Conservation (phyloP, 2,797 vertebrate species). For the Ctenopoma kingsleyae region DNA sequence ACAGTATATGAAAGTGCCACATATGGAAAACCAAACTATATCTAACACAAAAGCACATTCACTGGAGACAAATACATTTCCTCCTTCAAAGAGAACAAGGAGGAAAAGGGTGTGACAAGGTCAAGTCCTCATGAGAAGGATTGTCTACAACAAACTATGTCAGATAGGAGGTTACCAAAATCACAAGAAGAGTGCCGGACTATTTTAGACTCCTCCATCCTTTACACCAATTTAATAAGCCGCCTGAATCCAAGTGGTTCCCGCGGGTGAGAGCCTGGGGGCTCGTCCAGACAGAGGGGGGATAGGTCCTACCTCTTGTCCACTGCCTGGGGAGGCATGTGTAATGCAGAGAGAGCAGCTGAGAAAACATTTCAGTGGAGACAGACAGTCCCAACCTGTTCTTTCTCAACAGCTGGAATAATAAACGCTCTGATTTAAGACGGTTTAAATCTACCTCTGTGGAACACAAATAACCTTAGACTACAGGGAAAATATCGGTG, state of each 20-base stretch:
- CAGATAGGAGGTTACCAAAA: constrained; percentile 38
- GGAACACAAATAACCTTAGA: constrained; percentile 60
- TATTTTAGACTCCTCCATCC: constrained; percentile 62
- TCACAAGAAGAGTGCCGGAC: constrained; percentile 27
- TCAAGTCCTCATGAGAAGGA: constrained; percentile 31
- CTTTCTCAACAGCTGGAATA: constrained; percentile 77
- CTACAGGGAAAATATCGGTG: constrained; percentile 33
- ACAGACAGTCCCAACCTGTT: constrained; percentile 58
- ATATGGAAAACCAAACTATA: constrained; percentile 7
- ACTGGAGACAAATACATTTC: neutral
- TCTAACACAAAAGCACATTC: neutral
- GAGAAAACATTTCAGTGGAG: constrained; percentile 77
- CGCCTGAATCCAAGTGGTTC: constrained; percentile 47
- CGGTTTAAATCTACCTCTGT: constrained; percentile 62
- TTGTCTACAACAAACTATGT: constrained; percentile 44
- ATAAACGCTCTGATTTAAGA: constrained; percentile 75
- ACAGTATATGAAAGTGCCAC: neutral
- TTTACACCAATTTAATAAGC: constrained; percentile 60
- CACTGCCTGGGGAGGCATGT: constrained; percentile 54
- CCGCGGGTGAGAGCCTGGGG: constrained; percentile 48
- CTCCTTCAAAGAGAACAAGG: neutral
- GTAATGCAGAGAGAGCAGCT: constrained; percentile 71
- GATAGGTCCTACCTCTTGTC: constrained; percentile 63
- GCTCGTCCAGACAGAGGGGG: constrained; percentile 47
- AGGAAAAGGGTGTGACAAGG: constrained; percentile 6